These are phyloP conservation scores for Phalloptychus januarius DNA, from an alignment of 2,797 vertebrate species.

Conservation along the genomic window DNA sequence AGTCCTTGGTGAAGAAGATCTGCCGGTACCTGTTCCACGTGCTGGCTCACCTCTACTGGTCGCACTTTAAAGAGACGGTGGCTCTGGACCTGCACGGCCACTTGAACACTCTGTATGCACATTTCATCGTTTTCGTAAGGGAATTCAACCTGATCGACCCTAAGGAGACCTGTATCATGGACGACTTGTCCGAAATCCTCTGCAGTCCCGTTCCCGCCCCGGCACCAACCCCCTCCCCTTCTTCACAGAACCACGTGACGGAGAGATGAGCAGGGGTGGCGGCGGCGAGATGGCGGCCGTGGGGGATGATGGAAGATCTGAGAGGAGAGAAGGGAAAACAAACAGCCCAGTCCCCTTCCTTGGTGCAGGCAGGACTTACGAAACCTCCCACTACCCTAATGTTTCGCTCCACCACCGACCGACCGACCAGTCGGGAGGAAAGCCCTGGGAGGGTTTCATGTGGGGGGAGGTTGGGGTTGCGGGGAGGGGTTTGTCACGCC, in stretches of 20 bases:
- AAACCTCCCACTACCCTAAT: slow-evolving; percentile 77
- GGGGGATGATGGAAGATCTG: slow-evolving; percentile 69
- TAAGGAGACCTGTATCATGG: slow-evolving; percentile 98
- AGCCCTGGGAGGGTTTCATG: slow-evolving; percentile 33
- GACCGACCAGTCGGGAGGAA: slow-evolving; percentile 66
- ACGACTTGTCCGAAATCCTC: slow-evolving; percentile 97
- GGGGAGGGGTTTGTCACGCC: slow-evolving; percentile 76
- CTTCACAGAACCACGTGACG: slow-evolving; percentile 95
- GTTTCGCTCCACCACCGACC: slow-evolving; percentile 73
- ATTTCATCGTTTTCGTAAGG: slow-evolving; percentile 98
- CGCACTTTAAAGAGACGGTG: slow-evolving; percentile 98
- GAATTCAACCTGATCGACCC: slow-evolving; percentile 98
- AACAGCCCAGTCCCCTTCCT: slow-evolving; percentile 62
- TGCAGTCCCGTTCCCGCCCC: slow-evolving; percentile 79
- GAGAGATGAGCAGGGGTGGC: slow-evolving; percentile 90
- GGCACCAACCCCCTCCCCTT: slow-evolving; percentile 73
- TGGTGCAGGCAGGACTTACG: slow-evolving; percentile 73
- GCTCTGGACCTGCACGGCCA: slow-evolving; percentile 96
- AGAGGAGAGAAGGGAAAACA: slow-evolving; percentile 52
- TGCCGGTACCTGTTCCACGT: slow-evolving; percentile 97
- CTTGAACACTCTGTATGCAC: slow-evolving; percentile 96
- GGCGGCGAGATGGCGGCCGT: slow-evolving; percentile 38
- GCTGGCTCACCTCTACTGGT: slow-evolving; percentile 98
- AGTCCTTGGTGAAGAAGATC: slow-evolving; percentile 97
- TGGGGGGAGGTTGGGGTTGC: slow-evolving; percentile 35